A percentile compares a stretch with the other conserved stretches of the same genome.
These are phyloP conservation scores for Notocelia uddmanniana DNA, from an alignment of 2,888 invertebrate species.

Conservation along the genomic window DNA sequence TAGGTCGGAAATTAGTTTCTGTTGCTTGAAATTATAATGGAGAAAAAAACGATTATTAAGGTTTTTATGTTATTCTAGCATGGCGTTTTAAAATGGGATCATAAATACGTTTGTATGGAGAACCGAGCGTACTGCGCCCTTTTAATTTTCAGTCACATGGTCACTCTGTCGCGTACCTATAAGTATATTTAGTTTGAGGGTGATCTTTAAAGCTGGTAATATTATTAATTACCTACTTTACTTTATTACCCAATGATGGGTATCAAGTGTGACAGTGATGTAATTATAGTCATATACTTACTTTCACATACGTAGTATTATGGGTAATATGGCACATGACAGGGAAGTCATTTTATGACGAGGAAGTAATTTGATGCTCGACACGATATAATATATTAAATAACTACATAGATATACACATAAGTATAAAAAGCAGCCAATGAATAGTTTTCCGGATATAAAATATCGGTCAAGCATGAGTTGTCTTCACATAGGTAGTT, in stretches of 20 bases:
- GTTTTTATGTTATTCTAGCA: too few species aligned
- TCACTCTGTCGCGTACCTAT: too few species aligned
- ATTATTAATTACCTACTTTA: neutral
- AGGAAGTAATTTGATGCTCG: slow-evolving; percentile 3
- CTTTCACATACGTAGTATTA: too few species aligned
- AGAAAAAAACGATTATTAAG: too few species aligned
- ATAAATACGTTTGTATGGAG: too few species aligned
- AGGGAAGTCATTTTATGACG: neutral
- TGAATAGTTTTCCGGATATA: slow-evolving; percentile 7
- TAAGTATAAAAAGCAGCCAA: neutral
- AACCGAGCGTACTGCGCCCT: too few species aligned
- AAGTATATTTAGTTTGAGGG: too few species aligned
- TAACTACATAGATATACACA: neutral
- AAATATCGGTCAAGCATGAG: neutral
- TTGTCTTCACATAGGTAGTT: neutral
- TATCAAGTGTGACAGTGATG: neutral
- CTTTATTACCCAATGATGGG: neutral
- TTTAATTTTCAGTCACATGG: too few species aligned
- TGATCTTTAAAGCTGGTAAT: too few species aligned
- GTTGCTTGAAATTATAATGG: too few species aligned
- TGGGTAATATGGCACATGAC: neutral
- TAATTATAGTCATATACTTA: slow-evolving; percentile 1
- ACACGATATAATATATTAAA: neutral
- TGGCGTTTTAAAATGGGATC: too few species aligned
- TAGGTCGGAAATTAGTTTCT: too few species aligned